A percentile compares a stretch with the other conserved stretches of the same genome.
phyloP scores from a whole-genome alignment of 2,888 invertebrate genomes.

The Melanotus villosus region DNA sequence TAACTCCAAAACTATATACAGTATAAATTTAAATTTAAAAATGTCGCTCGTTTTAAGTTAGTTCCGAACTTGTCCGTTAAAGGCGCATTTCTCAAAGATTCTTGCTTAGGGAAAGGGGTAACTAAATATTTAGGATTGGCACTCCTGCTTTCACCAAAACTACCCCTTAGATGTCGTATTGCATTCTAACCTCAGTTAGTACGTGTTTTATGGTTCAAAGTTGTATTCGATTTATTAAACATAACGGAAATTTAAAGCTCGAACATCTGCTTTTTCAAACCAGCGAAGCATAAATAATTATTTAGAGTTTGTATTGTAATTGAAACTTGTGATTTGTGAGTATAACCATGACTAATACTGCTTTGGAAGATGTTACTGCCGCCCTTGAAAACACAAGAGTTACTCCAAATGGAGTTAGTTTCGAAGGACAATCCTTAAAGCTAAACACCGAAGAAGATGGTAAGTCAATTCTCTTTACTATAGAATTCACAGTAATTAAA shows the following conservation, averaged over 20 bases:
- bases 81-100: too few species aligned
- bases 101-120: too few species aligned
- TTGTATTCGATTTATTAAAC: not conserved
- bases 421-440: conserved; percentile 85
- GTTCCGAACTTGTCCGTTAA: too few species aligned
- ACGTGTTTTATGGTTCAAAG: conserved; percentile 13
- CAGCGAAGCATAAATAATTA: not conserved
- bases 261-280: conserved; percentile 4
- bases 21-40: too few species aligned
- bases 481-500: too few species aligned
- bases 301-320: not conserved
- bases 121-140: too few species aligned
- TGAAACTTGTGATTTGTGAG: not conserved
- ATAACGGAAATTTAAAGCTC: conserved; percentile 16
- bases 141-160: too few species aligned
- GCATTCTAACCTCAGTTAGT: conserved; percentile 13
- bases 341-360: not conserved
- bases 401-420: conserved; percentile 79
- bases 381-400: conserved; percentile 69
- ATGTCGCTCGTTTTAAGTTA: not conserved
- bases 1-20: too few species aligned
- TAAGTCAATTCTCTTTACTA: conserved; percentile 69
- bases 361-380: conserved; percentile 71
- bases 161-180: too few species aligned
- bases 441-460: conserved; percentile 86